Percentiles rank a stretch among this genome's conserved stretches.
Evolutionary conservation across 2,797 vertebrate genomes (phyloP).

Genomic region (Sebastiscus tertius): DNA sequence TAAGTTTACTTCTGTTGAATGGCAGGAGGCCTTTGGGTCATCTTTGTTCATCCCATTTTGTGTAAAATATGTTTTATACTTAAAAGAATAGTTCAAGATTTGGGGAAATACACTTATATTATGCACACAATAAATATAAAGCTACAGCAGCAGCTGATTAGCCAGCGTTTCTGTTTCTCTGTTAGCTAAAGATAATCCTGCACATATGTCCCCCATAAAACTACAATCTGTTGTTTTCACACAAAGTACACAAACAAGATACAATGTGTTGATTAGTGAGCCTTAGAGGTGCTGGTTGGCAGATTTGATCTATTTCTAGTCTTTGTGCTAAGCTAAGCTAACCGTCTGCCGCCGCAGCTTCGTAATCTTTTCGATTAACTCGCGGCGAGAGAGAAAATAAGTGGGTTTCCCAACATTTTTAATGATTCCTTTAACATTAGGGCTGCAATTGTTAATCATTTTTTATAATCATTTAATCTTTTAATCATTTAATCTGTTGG

Average conservation of each 20-base stretch:
- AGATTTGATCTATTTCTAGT: no score
- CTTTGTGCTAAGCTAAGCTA: background rate
- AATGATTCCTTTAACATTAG: background rate
- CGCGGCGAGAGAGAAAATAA: background rate
- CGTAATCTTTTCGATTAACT: background rate
- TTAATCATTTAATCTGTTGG: background rate
- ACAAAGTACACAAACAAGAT: no score
- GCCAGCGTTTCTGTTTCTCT: background rate
- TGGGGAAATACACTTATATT: background rate
- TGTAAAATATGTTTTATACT: background rate
- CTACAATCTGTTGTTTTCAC: background rate
- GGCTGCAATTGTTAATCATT: background rate
- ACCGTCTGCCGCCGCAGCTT: fast-evolving
- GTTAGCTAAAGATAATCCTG: background rate
- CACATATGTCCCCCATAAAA: background rate
- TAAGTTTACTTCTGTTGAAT: slow-evolving; percentile 8
- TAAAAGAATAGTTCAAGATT: background rate
- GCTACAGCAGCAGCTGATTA: background rate
- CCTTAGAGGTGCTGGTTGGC: no score
- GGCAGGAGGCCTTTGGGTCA: background rate
- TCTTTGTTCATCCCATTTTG: slow-evolving; percentile 1
- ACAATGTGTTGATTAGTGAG: no score
- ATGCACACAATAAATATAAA: fast-evolving
- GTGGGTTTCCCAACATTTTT: background rate
- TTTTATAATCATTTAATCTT: background rate